Percentiles rank a stretch among this genome's conserved stretches.
These are phyloP conservation scores for Myiagra hebetior DNA, from an alignment of 2,113 vertebrate species.

Conservation along the genomic window DNA sequence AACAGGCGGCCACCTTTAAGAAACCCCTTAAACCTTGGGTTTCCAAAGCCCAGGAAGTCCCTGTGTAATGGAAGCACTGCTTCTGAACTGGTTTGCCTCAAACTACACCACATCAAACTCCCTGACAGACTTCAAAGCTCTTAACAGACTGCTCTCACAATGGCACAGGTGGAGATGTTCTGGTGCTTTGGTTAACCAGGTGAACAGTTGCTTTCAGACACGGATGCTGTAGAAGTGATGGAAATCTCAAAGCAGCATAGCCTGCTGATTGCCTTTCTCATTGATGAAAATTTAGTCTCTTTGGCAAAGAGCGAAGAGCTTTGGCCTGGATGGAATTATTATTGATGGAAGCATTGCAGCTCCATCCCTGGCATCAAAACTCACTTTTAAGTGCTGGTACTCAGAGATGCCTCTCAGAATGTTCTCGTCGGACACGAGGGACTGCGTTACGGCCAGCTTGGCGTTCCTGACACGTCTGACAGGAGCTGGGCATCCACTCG, in stretches of 20 bases:
- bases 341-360: not conserved
- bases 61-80: accelerated
- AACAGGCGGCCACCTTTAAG: not conserved
- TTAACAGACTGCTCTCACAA: not conserved
- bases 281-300: not conserved
- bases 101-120: not conserved
- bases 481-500: accelerated
- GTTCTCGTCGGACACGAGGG: not conserved
- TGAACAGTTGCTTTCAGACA: not conserved
- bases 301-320: not conserved
- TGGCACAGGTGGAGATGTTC: not conserved
- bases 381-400: not conserved
- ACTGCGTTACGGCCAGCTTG: accelerated
- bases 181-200: not conserved
- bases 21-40: not conserved
- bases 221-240: not conserved
- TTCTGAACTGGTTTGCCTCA: not conserved
- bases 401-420: not conserved
- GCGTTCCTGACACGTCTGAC: not conserved
- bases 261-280: not conserved
- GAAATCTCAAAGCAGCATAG: not conserved
- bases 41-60: not conserved
- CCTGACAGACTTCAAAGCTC: not conserved
- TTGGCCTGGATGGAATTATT: not conserved
- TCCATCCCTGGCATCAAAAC: not conserved